Percentiles rank a stretch among this genome's conserved stretches.
phyloP scores from a whole-genome alignment of 1,140 invertebrate species.

The Chironomus tepperi region DNA sequence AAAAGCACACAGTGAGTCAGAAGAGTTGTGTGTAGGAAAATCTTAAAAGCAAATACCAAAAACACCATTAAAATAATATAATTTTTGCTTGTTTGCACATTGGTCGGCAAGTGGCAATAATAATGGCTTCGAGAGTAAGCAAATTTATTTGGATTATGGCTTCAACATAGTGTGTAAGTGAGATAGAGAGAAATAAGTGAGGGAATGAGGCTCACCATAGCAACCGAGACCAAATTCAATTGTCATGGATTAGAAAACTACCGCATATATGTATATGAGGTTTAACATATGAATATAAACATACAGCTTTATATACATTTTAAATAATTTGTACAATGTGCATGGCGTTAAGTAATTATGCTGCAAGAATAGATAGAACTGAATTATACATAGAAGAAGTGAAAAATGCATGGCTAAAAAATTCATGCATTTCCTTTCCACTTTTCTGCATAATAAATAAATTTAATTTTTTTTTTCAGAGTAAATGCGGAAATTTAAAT shows the following conservation, averaged over 20 bases:
- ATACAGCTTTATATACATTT: not conserved
- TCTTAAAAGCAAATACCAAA: slow-evolving; percentile 18
- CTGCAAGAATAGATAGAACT: not conserved
- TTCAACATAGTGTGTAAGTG: not conserved
- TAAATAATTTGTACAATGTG: not conserved
- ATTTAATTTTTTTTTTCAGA: not conserved
- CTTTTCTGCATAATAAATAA: not conserved
- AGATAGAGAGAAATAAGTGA: too few relatives aligned
- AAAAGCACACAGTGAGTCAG: too few relatives aligned
- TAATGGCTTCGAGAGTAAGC: slow-evolving; percentile 11
- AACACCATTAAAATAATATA: slow-evolving; percentile 22
- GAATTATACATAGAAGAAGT: too few relatives aligned
- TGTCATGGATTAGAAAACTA: slow-evolving; percentile 21
- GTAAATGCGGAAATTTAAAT: slow-evolving; percentile 9
- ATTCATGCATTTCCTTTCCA: not conserved
- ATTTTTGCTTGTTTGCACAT: slow-evolving; percentile 22
- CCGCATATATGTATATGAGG: not conserved
- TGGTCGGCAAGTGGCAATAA: slow-evolving; percentile 12
- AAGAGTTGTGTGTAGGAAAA: not conserved
- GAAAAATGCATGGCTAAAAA: not conserved
- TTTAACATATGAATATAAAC: not conserved
- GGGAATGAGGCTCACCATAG: not conserved
- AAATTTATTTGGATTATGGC: slow-evolving; percentile 23
- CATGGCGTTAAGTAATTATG: not conserved
- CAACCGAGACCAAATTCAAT: not conserved